A percentile compares a stretch with the other conserved stretches of the same genome.
Evolutionary conservation across 2,888 invertebrate genomes (phyloP).

Genomic region (Perizoma affinitatum): DNA sequence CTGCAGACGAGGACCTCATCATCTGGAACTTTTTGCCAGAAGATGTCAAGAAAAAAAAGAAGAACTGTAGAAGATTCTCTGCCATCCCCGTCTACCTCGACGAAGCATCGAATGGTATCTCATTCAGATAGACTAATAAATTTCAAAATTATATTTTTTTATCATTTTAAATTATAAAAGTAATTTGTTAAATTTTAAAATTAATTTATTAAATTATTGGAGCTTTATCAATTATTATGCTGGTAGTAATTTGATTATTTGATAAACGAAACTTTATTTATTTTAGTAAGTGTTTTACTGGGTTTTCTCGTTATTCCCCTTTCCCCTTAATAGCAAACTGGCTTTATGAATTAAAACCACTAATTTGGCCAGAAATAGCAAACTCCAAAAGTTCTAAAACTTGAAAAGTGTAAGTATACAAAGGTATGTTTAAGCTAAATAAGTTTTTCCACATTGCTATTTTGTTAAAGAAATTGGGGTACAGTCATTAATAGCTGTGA

Average conservation of each 20-base stretch:
- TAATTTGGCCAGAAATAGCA: too few relatives aligned
- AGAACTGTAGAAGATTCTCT: constrained; percentile 51
- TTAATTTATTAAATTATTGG: constrained; percentile 22
- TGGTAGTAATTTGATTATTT: constrained; percentile 21
- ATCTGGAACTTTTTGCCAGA: constrained; percentile 80
- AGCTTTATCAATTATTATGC: constrained; percentile 18
- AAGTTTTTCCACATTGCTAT: too few relatives aligned
- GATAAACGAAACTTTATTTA: constrained; percentile 10
- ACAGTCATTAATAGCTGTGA: too few relatives aligned
- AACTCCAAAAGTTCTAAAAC: too few relatives aligned
- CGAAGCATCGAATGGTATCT: constrained; percentile 51
- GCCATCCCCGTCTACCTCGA: constrained; percentile 66
- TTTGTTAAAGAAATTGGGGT: too few relatives aligned
- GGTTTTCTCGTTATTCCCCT: too few relatives aligned
- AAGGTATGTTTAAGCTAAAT: too few relatives aligned
- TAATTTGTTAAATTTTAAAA: neutral
- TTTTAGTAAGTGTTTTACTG: neutral
- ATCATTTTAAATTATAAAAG: neutral
- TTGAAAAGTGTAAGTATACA: too few relatives aligned
- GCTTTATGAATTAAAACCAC: too few relatives aligned
- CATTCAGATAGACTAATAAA: constrained; percentile 46
- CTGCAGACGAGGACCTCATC: constrained; percentile 72
- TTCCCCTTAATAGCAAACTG: too few relatives aligned
- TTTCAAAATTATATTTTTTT: neutral
- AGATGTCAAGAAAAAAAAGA: constrained; percentile 53